Base-by-base conservation (phyloP, 2,888 invertebrate genomes). In the Macaria liturata region DNA sequence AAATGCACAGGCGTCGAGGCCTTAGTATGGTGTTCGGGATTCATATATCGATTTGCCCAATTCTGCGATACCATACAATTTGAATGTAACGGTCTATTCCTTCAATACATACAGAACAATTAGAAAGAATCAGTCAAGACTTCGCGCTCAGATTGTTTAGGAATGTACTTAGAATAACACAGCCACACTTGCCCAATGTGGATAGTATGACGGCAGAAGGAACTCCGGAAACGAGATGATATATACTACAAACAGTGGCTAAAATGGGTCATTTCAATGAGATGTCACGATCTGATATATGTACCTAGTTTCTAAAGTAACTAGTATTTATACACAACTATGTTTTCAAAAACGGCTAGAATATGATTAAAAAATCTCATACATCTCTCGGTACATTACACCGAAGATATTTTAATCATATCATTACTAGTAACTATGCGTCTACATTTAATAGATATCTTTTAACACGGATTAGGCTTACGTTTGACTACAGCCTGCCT, bases 151-250 rank as follows among this genome's bases (percentile, higher is more conserved):
- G 75, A 75, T 67, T 56, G 70, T 67, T 73, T 68, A 83, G 83
- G 83, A 85, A 87, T 85, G 89, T 81, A 83, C 89, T 91, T 86
- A 87, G 83, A 71, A 88, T 84, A 72, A 83, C 91, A 90, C 89
- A 91, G 89, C 89, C 87, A 78, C 58, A 40, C 31, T 46, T 54
- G 52, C 59, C 54, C 47, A 48, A 57, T 61, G 61, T 62, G 65
- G 57, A 68, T 43, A 49, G 56, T 31, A 54, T 57, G 65, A 51
- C 51, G 49, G 50, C 9, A 45, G 46, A 49, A 51, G 54, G 49
- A n/a, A 45, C 5, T 53, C 42, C 5, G 3, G 5, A 37, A 52
- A 39, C 31, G 31, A 32, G 9, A 32, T 43, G 20, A 20, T 20
- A 20, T 7, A 58, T 56, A 60, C 52, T 30, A 57, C 49, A 51